Evolutionary conservation across 1,140 invertebrate species (phyloP).

Genomic region (Microplitis demolitor): DNA sequence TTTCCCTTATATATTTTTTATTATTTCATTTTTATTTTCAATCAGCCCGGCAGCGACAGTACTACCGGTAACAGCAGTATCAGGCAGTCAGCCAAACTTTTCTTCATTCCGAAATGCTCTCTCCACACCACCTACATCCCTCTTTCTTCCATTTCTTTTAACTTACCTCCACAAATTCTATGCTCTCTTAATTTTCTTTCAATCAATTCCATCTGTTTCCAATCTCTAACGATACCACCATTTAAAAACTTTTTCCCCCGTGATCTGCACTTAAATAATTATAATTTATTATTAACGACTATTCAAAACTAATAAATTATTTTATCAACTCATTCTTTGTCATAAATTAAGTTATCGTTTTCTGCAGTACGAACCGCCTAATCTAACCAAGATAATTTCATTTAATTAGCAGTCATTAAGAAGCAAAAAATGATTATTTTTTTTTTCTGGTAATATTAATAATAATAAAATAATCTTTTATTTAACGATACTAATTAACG

Average conservation of each 20-base stretch:
- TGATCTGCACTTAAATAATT: background rate
- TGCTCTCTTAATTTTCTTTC: slow-evolving; percentile 28
- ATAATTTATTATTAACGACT: background rate
- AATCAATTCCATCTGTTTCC: slow-evolving; percentile 15
- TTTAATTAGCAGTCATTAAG: too few relatives aligned
- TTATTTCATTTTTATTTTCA: background rate
- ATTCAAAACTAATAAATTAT: too few relatives aligned
- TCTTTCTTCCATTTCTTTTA: background rate
- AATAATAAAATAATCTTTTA: too few relatives aligned
- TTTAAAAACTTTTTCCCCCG: background rate
- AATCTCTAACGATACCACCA: background rate
- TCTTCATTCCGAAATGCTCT: background rate
- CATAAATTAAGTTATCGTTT: too few relatives aligned
- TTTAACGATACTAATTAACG: background rate
- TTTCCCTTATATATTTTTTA: background rate
- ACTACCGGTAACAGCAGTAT: too few relatives aligned
- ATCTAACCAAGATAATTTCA: too few relatives aligned
- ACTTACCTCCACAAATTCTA: slow-evolving; percentile 26
- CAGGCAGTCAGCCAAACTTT: background rate
- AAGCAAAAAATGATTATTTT: too few relatives aligned
- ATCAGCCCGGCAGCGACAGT: background rate
- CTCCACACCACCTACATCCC: background rate
- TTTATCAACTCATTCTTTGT: too few relatives aligned
- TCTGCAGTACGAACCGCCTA: too few relatives aligned
- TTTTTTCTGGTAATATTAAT: too few relatives aligned